Percentiles rank a stretch among this genome's conserved stretches.
Conservation (phyloP, 2,113 vertebrate genomes). For the Chaetodon trifascialis region DNA sequence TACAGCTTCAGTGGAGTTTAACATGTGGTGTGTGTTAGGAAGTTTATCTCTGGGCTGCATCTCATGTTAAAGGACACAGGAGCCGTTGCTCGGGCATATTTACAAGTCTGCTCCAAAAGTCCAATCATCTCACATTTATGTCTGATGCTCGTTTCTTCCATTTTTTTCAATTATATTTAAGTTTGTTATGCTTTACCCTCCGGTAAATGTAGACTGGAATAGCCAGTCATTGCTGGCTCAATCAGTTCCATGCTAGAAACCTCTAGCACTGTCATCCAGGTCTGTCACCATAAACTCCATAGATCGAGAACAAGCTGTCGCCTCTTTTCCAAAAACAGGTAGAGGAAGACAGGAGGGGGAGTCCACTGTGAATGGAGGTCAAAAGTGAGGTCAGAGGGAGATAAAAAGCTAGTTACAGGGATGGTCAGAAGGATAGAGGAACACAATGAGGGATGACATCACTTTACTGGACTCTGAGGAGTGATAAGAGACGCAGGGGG, state of each 20-base stretch:
- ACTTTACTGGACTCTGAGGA: slow-evolving; percentile 51
- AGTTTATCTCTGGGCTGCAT: slow-evolving; percentile 62
- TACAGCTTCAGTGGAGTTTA: slow-evolving; percentile 35
- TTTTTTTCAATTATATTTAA: background rate
- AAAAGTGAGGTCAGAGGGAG: slow-evolving; percentile 40
- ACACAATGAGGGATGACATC: slow-evolving; percentile 69
- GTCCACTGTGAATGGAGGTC: slow-evolving; percentile 14
- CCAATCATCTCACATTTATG: background rate
- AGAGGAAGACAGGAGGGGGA: background rate
- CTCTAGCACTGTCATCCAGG: background rate
- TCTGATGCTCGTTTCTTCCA: background rate
- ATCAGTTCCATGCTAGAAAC: background rate
- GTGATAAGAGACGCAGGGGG: slow-evolving; percentile 57
- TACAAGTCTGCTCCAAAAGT: slow-evolving; percentile 9
- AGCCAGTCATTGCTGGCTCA: background rate
- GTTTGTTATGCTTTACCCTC: background rate
- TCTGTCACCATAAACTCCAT: background rate
- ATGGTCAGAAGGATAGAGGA: slow-evolving; percentile 31
- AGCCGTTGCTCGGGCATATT: slow-evolving; percentile 17
- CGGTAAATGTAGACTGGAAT: background rate
- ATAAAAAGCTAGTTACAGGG: slow-evolving; percentile 51
- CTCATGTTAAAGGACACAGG: slow-evolving; percentile 53
- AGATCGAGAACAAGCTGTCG: background rate
- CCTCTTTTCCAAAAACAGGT: slow-evolving; percentile 15
- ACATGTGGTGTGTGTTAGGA: slow-evolving; percentile 66